Evolutionary conservation across 1,140 invertebrate species (phyloP).

Genomic region (Bombus polaris): DNA sequence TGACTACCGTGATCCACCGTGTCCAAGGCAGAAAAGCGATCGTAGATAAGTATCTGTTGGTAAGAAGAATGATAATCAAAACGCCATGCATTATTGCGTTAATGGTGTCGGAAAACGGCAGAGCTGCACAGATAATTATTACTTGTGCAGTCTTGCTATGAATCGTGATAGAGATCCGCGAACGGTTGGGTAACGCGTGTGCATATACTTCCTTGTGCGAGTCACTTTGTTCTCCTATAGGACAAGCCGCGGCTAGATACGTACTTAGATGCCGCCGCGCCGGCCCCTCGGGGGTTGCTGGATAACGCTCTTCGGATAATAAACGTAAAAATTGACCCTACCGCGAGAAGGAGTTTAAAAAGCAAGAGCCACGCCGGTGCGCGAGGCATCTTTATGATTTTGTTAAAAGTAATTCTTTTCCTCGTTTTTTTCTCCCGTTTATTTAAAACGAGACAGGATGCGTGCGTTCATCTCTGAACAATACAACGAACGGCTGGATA

Average conservation of each 20-base stretch:
- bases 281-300: too few relatives aligned
- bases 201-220: slow-evolving; percentile 22
- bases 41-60: slow-evolving; percentile 44
- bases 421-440: neutral
- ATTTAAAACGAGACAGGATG: neutral
- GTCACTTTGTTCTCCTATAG: slow-evolving; percentile 18
- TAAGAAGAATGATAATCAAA: slow-evolving; percentile 46
- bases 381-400: neutral
- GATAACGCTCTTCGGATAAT: too few relatives aligned
- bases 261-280: neutral
- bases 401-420: neutral
- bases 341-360: slow-evolving; percentile 18
- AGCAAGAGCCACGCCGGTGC: neutral
- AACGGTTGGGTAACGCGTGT: neutral
- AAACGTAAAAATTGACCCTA: neutral
- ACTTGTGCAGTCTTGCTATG: slow-evolving; percentile 30
- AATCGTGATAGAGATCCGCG: slow-evolving; percentile 51
- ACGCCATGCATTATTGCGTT: slow-evolving; percentile 39
- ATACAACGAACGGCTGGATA: neutral
- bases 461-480: slow-evolving; percentile 1
- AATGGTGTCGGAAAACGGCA: slow-evolving; percentile 55
- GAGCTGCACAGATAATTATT: slow-evolving; percentile 58
- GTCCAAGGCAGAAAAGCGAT: neutral
- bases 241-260: neutral
- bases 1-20: neutral